A percentile compares a stretch with the other conserved stretches of the same genome.
These are phyloP conservation scores for Mionectes macconnelli DNA, from an alignment of 2,113 vertebrate genomes.

Conservation along the genomic window DNA sequence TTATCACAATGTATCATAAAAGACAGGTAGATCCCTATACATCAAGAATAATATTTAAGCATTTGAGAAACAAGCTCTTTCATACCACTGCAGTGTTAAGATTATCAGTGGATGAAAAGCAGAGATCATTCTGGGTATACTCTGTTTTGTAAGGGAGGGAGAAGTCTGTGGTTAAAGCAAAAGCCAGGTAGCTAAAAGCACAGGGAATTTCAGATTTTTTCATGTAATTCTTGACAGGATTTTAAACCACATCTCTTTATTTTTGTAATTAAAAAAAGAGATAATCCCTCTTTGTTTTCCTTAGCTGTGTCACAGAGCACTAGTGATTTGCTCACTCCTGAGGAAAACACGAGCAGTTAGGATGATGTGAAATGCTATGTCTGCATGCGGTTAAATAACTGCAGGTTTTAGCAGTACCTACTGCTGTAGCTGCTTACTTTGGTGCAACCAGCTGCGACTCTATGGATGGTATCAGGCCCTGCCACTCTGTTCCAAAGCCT, in stretches of 20 bases:
- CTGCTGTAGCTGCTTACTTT: background rate
- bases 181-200: background rate
- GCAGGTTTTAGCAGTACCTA: background rate
- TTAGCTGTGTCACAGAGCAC: background rate
- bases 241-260: background rate
- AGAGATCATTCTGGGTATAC: background rate
- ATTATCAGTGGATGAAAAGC: background rate
- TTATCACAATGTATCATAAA: slow-evolving; percentile 22
- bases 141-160: background rate
- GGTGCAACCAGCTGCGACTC: background rate
- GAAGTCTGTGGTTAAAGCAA: background rate
- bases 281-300: background rate
- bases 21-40: slow-evolving; percentile 15
- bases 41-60: background rate
- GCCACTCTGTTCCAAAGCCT: background rate
- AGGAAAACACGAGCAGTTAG: background rate
- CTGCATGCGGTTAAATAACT: background rate
- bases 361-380: background rate
- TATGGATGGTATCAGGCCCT: background rate
- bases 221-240: background rate
- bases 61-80: background rate
- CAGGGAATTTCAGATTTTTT: background rate
- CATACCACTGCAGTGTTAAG: background rate
- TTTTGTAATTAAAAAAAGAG: background rate
- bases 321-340: background rate